phyloP scores from a whole-genome alignment of 2,113 vertebrate genomes.

The Sinocyclocheilus rhinocerous region DNA sequence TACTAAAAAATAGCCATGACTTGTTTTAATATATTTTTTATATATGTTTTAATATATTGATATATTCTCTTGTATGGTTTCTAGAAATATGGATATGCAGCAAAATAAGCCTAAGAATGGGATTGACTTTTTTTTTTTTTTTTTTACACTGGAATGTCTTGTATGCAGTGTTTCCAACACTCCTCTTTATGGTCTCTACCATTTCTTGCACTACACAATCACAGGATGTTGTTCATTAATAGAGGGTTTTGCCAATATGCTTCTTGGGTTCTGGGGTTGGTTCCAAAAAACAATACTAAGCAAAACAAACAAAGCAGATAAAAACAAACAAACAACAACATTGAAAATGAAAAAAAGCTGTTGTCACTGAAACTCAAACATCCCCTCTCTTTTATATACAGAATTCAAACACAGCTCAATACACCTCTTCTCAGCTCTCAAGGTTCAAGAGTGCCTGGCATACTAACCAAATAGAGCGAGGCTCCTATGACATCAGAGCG shows the following conservation, averaged over 20 bases:
- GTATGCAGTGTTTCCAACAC: not conserved
- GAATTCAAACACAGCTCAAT: conserved; percentile 4
- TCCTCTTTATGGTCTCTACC: not conserved
- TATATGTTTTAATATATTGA: not conserved
- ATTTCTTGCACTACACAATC: conserved; percentile 31
- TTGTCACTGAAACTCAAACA: not conserved
- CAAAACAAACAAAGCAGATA: too few relatives aligned
- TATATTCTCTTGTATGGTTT: not conserved
- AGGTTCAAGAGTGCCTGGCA: conserved; percentile 45
- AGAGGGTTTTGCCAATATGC: conserved; percentile 1
- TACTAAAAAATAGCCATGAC: not conserved
- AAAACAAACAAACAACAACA: not conserved
- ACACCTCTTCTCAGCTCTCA: conserved; percentile 28
- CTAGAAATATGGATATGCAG: not conserved
- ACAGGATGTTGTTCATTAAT: conserved; percentile 42
- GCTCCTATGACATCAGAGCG: conserved; percentile 40
- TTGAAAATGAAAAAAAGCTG: not conserved
- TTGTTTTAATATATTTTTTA: too few relatives aligned
- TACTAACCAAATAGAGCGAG: conserved; percentile 52
- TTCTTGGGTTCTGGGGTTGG: conserved; percentile 10
- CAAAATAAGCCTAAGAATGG: not conserved
- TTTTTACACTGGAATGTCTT: not conserved
- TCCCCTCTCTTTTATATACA: conserved; percentile 8
- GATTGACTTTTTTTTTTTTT: not conserved
- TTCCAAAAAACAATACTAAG: conserved; percentile 6